Evolutionary conservation across 2,888 invertebrate genomes (phyloP).

Genomic region (Plebejus anna): DNA sequence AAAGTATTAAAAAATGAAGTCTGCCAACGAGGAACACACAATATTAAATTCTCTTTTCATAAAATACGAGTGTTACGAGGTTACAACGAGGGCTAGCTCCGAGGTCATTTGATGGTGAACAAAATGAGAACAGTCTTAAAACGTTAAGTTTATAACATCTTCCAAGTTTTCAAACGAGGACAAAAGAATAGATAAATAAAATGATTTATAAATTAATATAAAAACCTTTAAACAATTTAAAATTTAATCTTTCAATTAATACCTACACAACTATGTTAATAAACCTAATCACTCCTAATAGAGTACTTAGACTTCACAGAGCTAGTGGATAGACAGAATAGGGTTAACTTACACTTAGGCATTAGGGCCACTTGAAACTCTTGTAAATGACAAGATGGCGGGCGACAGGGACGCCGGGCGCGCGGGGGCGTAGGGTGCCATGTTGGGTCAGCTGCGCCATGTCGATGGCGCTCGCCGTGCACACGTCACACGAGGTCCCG

Average conservation of each 20-base stretch:
- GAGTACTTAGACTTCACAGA: constrained; percentile 1
- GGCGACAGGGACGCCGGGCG: neutral
- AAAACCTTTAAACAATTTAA: neutral
- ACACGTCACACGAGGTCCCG: neutral
- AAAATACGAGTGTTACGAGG: neutral
- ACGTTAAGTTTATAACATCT: neutral
- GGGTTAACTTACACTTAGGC: constrained; percentile 1
- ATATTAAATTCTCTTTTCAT: neutral
- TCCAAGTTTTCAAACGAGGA: neutral
- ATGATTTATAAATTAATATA: constrained; percentile 9
- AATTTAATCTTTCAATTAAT: neutral
- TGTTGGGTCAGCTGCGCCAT: neutral
- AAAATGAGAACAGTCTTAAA: constrained; percentile 1
- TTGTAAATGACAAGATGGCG: constrained; percentile 13
- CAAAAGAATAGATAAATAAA: neutral
- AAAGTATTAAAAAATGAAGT: neutral
- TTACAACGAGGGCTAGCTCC: neutral
- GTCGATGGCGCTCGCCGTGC: neutral
- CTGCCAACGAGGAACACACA: neutral
- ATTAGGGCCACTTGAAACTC: constrained; percentile 8
- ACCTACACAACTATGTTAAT: neutral
- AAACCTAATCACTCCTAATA: neutral
- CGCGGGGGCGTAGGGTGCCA: neutral
- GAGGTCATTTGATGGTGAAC: neutral
- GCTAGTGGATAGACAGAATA: neutral